A percentile compares a stretch with the other conserved stretches of the same genome.
Evolutionary conservation across 2,888 invertebrate species (phyloP).

Genomic region (Apantesis nais): DNA sequence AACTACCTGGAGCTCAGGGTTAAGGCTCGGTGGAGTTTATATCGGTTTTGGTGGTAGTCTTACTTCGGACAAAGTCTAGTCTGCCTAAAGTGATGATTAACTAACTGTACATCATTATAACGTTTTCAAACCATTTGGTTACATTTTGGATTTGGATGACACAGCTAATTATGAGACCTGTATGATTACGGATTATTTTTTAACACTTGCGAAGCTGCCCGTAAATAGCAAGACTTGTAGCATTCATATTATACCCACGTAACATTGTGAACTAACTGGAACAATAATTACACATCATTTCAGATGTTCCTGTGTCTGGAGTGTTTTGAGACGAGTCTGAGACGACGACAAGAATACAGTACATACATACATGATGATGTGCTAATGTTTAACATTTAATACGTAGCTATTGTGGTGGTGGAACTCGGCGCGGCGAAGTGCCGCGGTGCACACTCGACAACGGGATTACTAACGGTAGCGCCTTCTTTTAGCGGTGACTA

Average conservation of each 20-base stretch:
- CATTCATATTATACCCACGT: not conserved
- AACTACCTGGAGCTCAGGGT: not conserved
- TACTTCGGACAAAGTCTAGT: not conserved
- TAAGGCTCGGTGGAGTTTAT: no score
- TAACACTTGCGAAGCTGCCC: not conserved
- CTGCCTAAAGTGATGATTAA: no score
- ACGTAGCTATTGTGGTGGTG: not conserved
- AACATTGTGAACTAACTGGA: not conserved
- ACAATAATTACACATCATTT: not conserved
- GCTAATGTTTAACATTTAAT: not conserved
- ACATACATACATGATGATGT: not conserved
- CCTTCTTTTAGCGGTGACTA: not conserved
- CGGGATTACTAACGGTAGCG: not conserved
- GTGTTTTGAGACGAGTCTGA: no score
- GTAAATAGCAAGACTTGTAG: not conserved
- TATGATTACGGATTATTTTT: no score
- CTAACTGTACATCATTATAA: not conserved
- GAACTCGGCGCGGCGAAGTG: no score
- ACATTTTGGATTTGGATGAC: no score
- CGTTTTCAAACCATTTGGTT: not conserved
- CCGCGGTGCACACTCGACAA: not conserved
- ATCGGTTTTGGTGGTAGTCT: no score
- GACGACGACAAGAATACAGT: no score
- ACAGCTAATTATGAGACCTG: no score
- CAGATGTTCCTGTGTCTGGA: no score